These are phyloP conservation scores for Liodrosophila aerea DNA, from an alignment of 2,888 invertebrate species.

Conservation along the genomic window DNA sequence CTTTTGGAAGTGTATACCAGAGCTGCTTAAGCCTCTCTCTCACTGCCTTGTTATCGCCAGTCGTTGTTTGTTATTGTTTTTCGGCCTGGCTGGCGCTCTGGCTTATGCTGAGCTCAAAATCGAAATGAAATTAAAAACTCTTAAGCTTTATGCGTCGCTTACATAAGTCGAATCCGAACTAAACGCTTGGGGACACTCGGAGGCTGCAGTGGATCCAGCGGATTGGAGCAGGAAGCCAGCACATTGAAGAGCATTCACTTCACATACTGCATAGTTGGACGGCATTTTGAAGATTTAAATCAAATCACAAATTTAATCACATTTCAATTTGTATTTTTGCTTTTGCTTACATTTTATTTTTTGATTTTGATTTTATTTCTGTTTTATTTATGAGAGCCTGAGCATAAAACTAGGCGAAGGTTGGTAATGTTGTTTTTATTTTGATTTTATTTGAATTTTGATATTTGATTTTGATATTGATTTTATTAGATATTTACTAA, in stretches of 20 bases:
- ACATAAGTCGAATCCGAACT: constrained; percentile 28
- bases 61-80: too few species aligned
- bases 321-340: constrained; percentile 25
- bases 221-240: constrained; percentile 45
- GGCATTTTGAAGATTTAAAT: constrained; percentile 23
- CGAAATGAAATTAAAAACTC: constrained; percentile 40
- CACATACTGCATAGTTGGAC: constrained; percentile 19
- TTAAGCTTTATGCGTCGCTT: constrained; percentile 33
- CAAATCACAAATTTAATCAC: constrained; percentile 32
- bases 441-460: constrained; percentile 2
- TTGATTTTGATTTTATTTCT: constrained; percentile 7
- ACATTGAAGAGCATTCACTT: constrained; percentile 34
- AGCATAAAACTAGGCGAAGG: constrained; percentile 55
- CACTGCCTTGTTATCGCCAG: too few species aligned
- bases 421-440: constrained; percentile 20
- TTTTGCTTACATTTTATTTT: constrained; percentile 12
- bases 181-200: constrained; percentile 20
- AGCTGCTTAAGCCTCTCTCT: too few species aligned
- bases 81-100: too few species aligned
- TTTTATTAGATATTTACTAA: too few species aligned
- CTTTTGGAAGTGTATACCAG: too few species aligned
- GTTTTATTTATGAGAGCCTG: constrained; percentile 23
- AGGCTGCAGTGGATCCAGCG: constrained; percentile 18
- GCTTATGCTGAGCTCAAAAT: constrained; percentile 26
- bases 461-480: constrained; percentile 1